Conservation (phyloP, 2,113 vertebrate genomes). For the Onychostruthus taczanowskii region DNA sequence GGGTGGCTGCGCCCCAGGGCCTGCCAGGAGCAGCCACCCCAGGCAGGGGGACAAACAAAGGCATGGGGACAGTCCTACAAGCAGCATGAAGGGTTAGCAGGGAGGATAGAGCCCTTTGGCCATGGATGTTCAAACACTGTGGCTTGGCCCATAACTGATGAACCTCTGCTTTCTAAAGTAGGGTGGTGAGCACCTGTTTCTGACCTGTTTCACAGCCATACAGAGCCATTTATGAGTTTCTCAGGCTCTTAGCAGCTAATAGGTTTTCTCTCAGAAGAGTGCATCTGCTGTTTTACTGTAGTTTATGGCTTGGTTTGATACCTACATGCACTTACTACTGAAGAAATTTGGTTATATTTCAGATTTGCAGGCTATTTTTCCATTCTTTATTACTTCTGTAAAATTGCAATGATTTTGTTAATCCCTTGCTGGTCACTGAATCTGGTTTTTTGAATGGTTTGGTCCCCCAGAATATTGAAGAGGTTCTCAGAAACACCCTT, state of each 20-base stretch:
- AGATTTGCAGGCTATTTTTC: background rate
- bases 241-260: background rate
- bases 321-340: rapidly evolving
- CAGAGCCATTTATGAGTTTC: background rate
- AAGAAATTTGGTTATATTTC: background rate
- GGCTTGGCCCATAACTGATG: background rate
- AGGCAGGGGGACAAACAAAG: rapidly evolving
- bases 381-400: background rate
- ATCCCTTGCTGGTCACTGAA: background rate
- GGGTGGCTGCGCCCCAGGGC: background rate
- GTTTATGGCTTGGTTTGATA: background rate
- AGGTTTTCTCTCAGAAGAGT: background rate
- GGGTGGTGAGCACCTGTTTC: rapidly evolving
- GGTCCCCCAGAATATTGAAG: background rate
- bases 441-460: background rate
- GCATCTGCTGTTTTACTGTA: background rate
- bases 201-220: rapidly evolving
- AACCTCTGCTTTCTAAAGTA: background rate
- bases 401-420: background rate
- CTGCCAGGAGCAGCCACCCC: background rate
- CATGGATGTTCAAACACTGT: rapidly evolving
- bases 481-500: background rate
- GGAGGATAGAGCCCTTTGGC: background rate
- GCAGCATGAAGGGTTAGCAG: rapidly evolving
- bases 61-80: rapidly evolving